A percentile compares a stretch with the other conserved stretches of the same genome.
Conservation (phyloP, 2,113 vertebrate species). For the Ifrita kowaldi region DNA sequence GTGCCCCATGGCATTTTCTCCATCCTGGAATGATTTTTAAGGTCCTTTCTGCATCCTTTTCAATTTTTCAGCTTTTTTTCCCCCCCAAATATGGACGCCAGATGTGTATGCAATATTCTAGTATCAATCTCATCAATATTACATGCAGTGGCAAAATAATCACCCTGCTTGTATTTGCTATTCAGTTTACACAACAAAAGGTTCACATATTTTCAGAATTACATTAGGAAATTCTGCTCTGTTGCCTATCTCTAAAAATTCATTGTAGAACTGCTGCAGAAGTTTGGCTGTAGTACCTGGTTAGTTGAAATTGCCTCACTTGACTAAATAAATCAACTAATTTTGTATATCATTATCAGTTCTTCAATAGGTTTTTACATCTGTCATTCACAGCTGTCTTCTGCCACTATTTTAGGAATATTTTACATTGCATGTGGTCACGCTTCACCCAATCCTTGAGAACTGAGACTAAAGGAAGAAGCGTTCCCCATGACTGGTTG, state of each 20-base stretch:
- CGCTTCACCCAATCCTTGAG: neutral
- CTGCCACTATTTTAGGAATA: neutral
- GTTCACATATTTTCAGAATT: neutral
- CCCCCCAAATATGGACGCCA: neutral
- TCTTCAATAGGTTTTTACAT: neutral
- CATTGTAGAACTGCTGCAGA: neutral
- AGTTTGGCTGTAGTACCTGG: neutral
- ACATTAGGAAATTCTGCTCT: neutral
- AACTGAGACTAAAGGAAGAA: neutral
- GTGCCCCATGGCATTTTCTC: neutral
- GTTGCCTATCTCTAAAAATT: neutral
- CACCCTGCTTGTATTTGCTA: neutral
- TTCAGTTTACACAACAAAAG: neutral
- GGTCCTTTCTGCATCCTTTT: neutral
- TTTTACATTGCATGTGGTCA: neutral
- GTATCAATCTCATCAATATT: conserved; percentile 21
- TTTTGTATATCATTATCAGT: neutral
- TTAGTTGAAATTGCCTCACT: neutral
- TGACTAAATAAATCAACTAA: neutral
- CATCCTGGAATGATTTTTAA: conserved; percentile 44
- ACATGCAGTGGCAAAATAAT: neutral
- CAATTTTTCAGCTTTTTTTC: neutral
- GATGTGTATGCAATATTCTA: conserved; percentile 2
- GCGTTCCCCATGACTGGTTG: neutral
- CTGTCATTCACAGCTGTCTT: neutral